Base-by-base conservation (phyloP, 1,140 invertebrate genomes). In the Penaeus vannamei region DNA sequence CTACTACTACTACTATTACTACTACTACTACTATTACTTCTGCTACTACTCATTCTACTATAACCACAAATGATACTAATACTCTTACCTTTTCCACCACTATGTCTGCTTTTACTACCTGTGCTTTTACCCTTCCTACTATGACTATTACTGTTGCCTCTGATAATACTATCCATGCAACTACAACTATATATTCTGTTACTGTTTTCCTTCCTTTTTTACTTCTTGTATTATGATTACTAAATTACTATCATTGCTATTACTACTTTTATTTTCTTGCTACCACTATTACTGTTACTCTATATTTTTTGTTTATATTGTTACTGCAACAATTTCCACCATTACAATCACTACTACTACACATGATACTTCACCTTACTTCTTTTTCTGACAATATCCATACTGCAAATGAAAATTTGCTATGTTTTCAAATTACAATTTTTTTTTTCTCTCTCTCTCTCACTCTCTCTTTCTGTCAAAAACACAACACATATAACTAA, bases 401-500 rank as follows among this genome's bases (percentile, higher is more conserved):
- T 17, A 53, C 4, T 53, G 53, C 53, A 53, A 53, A 53, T 53
- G 12, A 53, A 53, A 53, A 53, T 53, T 53, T 53, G 53, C 53
- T 14, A 53, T 53, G 14, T 53, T 53, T 53, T 53, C 53, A 53
- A 53, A 53, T 12, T 53, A 53, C 53, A 53, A 53, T 53, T 53
- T 53, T 36, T 42, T 36, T 26, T 36, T 23, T 26, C 12, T 46
- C 26, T n/a, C 5, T 62, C 82, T 62, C 42, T 32, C 29, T 61
- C 61, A 10, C 26, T 72, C 32, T 64, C 62, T 20, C 53, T 20
- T 26, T 29, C 32, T 66, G 69, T 66, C 83, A 66, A 77, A 60
- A 61, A 69, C 46, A 76, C 42, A 26, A 62, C 77, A 87, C 79
- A 62, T 62, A 83, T 66, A 26, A 59, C 62, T 62, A 83, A 42